phyloP scores from a whole-genome alignment of 2,888 invertebrate genomes.

The Platycnemis pennipes region DNA sequence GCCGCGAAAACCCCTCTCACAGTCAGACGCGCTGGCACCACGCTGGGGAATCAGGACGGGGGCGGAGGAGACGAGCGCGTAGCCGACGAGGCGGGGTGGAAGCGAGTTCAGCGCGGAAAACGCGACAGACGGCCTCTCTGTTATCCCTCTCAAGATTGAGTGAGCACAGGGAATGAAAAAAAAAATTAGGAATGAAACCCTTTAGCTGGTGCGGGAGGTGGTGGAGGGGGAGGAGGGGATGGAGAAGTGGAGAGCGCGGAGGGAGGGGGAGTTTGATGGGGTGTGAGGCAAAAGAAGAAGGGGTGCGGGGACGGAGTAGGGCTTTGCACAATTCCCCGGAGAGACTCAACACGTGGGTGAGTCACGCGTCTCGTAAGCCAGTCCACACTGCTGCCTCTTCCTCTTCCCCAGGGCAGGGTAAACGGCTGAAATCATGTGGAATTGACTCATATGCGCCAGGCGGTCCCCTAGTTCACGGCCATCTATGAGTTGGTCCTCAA shows the following conservation, averaged over 20 bases:
- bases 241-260: not conserved
- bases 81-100: not conserved
- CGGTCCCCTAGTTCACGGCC: too few relatives aligned
- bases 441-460: too few relatives aligned
- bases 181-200: not conserved
- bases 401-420: not conserved
- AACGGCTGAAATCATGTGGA: too few relatives aligned
- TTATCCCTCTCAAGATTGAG: not conserved
- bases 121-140: not conserved
- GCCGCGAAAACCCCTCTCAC: not conserved
- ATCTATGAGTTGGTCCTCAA: too few relatives aligned
- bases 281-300: conserved; percentile 1
- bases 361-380: conserved; percentile 12
- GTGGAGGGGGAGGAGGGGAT: not conserved
- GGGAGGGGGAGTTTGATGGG: not conserved
- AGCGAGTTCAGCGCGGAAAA: not conserved
- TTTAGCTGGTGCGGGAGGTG: not conserved
- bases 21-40: not conserved
- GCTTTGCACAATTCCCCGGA: not conserved
- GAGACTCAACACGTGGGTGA: conserved; percentile 66
- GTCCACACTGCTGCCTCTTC: not conserved
- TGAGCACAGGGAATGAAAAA: not conserved
- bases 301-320: not conserved
- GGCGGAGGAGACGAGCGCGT: not conserved
- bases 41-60: not conserved